Percentiles rank a stretch among this genome's conserved stretches.
phyloP scores from a whole-genome alignment of 2,113 vertebrate genomes.

The Ailurus styani region DNA sequence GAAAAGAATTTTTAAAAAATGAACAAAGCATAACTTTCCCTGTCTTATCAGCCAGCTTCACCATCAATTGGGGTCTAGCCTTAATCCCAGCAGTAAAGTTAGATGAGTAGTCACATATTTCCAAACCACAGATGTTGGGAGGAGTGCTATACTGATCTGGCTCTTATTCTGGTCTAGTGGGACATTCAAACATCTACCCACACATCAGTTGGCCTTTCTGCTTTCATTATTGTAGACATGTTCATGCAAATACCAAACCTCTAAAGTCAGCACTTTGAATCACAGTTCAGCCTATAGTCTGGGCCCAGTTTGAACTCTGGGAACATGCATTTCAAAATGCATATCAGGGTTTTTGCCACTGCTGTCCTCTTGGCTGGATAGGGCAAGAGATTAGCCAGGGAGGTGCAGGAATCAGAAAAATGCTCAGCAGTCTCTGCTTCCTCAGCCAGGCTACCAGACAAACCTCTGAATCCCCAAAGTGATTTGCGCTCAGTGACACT shows the following conservation, averaged over 20 bases:
- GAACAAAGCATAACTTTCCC: neutral
- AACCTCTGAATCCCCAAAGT: neutral
- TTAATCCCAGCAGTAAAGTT: conserved; percentile 26
- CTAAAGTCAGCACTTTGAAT: conserved; percentile 31
- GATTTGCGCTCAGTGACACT: neutral
- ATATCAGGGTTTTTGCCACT: neutral
- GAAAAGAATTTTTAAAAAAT: neutral
- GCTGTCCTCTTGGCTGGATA: neutral
- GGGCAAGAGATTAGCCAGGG: neutral
- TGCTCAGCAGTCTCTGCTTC: neutral
- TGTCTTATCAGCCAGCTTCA: neutral
- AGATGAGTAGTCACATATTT: neutral
- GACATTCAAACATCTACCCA: neutral
- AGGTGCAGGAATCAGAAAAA: neutral
- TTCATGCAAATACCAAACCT: neutral
- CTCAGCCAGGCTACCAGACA: neutral
- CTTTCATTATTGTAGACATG: neutral
- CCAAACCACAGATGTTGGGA: conserved; percentile 23
- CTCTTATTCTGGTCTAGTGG: neutral
- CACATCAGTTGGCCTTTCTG: conserved; percentile 1
- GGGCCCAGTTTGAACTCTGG: neutral
- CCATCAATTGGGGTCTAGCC: neutral
- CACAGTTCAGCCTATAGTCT: neutral
- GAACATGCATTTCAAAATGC: conserved; percentile 37
- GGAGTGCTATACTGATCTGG: neutral